Evolutionary conservation across 2,888 invertebrate genomes (phyloP), one percentile per base, ranked within the genome.

Genomic region (Lasioglossum zephyrum): DNA sequence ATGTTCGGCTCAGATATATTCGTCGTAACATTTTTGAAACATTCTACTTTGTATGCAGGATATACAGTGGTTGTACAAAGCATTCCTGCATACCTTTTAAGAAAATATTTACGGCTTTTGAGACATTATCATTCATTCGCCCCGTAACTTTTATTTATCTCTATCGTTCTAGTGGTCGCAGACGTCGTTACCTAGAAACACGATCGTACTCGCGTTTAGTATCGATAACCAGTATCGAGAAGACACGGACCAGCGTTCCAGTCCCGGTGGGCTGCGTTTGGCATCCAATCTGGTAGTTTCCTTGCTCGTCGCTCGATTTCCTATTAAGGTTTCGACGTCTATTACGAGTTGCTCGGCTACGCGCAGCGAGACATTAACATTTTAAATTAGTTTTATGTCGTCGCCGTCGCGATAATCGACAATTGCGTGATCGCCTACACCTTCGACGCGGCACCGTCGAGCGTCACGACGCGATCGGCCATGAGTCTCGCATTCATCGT

Each of bases 361-460:
- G 69, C 16, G 73, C 63, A 39, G 47, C 69, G 73, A 69, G 73
- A 72, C 39, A 76, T 81, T 85, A 78, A 85, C 66, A 81, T 86
- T 86, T 86, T 81, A 81, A 81, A 86, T 86, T 86, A 86, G 85
- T 86, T 85, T 80, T 78, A 74, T 79, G 76, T 86, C 81, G 77
- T 72, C 72, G 41, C 1, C 57, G 57, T n/a, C 1, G 63, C 75
- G 72, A 79, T 76, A 44, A 72, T 72, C 72, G 22, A 69, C 69
- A 39, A 39, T 69, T 69, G 78, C 72, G 44, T 53, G 70, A 82
- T 82, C 41, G 53, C 41, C 26, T 4, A 60, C 26, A n/a, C 16
- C 63, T 16, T 31, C 16, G 31, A 16, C 4, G 31, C 63, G 13
- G 16, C 63, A n/a, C 3, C 44, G 47, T 26, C 8, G 39, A 22